Evolutionary conservation across 2,888 invertebrate species (phyloP).

Genomic region (Drosophila robusta): DNA sequence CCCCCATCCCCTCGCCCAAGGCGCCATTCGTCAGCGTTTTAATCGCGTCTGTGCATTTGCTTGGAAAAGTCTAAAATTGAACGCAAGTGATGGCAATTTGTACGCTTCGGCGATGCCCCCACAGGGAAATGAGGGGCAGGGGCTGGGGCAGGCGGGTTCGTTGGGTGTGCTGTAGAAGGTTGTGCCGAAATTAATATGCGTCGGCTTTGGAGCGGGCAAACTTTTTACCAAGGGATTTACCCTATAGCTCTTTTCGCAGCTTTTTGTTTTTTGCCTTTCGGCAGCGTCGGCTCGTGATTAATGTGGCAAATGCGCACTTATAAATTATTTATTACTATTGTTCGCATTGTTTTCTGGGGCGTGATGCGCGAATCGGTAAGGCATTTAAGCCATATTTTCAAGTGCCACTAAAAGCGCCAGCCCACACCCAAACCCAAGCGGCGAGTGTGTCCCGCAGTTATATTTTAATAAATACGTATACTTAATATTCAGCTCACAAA

Average conservation of each 20-base stretch:
- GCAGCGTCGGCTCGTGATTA: slow-evolving; percentile 68
- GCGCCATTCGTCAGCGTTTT: slow-evolving; percentile 71
- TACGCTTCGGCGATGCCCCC: slow-evolving; percentile 63
- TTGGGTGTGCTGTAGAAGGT: slow-evolving; percentile 8
- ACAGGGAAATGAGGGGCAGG: neutral
- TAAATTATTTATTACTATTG: slow-evolving; percentile 79
- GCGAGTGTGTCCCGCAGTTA: neutral
- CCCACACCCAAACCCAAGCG: neutral
- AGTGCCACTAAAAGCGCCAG: slow-evolving; percentile 27
- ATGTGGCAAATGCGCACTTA: slow-evolving; percentile 80
- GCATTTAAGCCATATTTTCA: slow-evolving; percentile 74
- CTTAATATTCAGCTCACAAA: slow-evolving; percentile 51
- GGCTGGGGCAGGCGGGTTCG: neutral
- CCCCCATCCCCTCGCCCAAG: slow-evolving; percentile 3
- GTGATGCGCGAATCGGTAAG: slow-evolving; percentile 66
- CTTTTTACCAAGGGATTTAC: slow-evolving; percentile 63
- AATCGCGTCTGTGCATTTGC: slow-evolving; percentile 81
- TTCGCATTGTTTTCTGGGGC: slow-evolving; percentile 73
- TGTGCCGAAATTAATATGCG: slow-evolving; percentile 79
- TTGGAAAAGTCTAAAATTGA: slow-evolving; percentile 81
- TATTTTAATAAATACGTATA: slow-evolving; percentile 41
- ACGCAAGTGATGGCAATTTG: slow-evolving; percentile 82
- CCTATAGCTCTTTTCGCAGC: slow-evolving; percentile 38
- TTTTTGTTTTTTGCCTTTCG: slow-evolving; percentile 18
- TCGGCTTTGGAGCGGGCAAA: slow-evolving; percentile 56